Evolutionary conservation across 2,888 invertebrate genomes (phyloP).

Genomic region (Neoscelio sp.): DNA sequence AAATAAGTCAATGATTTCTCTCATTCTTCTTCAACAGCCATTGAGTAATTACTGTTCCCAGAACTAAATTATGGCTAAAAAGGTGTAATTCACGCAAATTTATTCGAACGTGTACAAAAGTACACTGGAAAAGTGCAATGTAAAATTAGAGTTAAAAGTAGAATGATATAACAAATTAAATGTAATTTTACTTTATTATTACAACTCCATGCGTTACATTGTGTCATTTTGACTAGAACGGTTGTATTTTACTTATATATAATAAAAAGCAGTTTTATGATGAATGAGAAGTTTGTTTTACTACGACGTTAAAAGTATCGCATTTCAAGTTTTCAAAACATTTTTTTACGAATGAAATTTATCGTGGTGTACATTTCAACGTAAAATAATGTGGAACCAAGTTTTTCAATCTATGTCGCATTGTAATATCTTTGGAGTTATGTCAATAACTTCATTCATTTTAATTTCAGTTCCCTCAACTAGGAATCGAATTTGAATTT

Average conservation of each 20-base stretch:
- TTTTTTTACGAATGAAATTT: conserved; percentile 48
- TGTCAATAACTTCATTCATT: conserved; percentile 53
- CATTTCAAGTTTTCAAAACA: conserved; percentile 52
- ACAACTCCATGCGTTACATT: too few relatives aligned
- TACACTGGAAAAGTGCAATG: too few relatives aligned
- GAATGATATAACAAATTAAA: too few relatives aligned
- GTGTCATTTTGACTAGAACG: conserved; percentile 37
- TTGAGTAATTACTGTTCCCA: too few relatives aligned
- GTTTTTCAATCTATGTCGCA: conserved; percentile 39
- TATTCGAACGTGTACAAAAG: too few relatives aligned
- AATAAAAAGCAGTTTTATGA: conserved; percentile 21
- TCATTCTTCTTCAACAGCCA: too few relatives aligned
- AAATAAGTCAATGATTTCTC: conserved; percentile 15
- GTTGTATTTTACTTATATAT: conserved; percentile 14
- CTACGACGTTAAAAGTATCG: conserved; percentile 39
- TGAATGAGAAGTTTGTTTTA: conserved; percentile 56
- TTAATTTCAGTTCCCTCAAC: conserved; percentile 1
- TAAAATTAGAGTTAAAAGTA: too few relatives aligned
- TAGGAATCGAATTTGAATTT: conserved; percentile 39
- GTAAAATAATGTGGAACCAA: conserved; percentile 53
- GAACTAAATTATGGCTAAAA: too few relatives aligned
- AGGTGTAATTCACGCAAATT: too few relatives aligned
- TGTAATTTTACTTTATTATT: too few relatives aligned
- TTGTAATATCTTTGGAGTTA: too few relatives aligned
- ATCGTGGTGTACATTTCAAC: conserved; percentile 39